Evolutionary conservation across 2,113 vertebrate genomes (phyloP), one percentile per base, ranked within the genome.

Genomic region (Vulpes lagopus): DNA sequence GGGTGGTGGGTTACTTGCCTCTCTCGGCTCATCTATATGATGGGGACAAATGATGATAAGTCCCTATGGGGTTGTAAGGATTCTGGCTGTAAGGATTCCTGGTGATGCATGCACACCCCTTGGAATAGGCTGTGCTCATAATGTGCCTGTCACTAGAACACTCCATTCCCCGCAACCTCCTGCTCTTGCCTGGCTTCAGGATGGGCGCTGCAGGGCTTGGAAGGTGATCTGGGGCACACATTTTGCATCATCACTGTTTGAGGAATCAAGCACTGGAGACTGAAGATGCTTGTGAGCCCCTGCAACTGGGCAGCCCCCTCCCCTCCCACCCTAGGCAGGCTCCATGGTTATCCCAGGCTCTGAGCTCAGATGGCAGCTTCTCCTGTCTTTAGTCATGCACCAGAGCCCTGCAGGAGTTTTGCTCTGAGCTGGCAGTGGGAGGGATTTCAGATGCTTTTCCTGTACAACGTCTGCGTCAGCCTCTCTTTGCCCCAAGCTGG

Each of bases 71-170:
- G 4, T 0, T 79, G 27, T 32, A 3, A 57, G 32, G 87, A 1
- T 27, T 35, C n/a, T 43, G 43, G 4, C 0, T 79, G 27, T 32
- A 3, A 57, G 35, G 87, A 1, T 27, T 35, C n/a, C 11, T 11
- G n/a, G 3, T 1, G 57, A 59, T 4, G 11, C 3, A 0, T 1
- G 15, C 8, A 27, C 60, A 55, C 11, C 4, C 0, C 78, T 17
- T 1, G n/a, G 69, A 2, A 12, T 4, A 25, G 60, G 19, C 65
- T 27, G 49, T 10, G 6, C 15, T 83, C 79, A 8, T 1, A 6
- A 17, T 2, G 11, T 7, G 22, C n/a, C 74, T 35, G 19, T 32
- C 15, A 5, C 17, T 16, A 19, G 8, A 57, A 17, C 16, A 23
- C 17, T 38, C 60, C 16, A 14, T 0, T 5, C 3, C 9, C 27